Base-by-base conservation (phyloP, 2,113 vertebrate genomes). In the Corvus cornix region DNA sequence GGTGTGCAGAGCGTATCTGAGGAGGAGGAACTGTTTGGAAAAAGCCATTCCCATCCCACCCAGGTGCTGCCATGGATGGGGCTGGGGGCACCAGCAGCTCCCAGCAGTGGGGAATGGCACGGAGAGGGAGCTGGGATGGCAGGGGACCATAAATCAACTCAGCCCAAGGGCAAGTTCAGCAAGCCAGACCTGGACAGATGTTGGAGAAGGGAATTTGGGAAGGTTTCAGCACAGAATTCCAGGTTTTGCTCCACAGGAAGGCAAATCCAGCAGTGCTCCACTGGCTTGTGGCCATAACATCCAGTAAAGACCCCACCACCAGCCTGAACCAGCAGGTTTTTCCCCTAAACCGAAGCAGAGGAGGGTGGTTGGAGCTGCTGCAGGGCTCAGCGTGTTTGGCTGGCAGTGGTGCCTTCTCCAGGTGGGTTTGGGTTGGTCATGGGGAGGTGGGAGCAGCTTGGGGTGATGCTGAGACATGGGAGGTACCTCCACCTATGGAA, bases 1-100 rank as follows among this genome's bases (percentile, higher is more conserved):
- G 96, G 94, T 96, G 93, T 56, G 43, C 90, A 59, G 87, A 97
- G 96, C 87, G 48, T 87, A 73, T 89, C 93, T 82, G 70, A 69
- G 33, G 75, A 84, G 63, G 76, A 97, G 73, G 68, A 96, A 30
- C 82, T 94, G 86, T 83, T 89, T 75, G 80, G 77, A 51, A 72
- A 78, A 94, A 69, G 70, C 43, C 48, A 46, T 64, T 95, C 75
- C 43, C 53, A 28, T 52, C 76, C 75, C 82, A 76, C 23, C 84
- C 90, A 70, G 72, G 89, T 72, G 85, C 59, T 90, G 75, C 80
- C 87, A 26, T 9, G 9, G 55, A 46, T 37, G 68, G 78, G 51
- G 27, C 60, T 27, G 58, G 75, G 63, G n/a, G 39, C 53, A 89
- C 43, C 82, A 35, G 75, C 51, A 33, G 11, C 67, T 21, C 19